phyloP scores from a whole-genome alignment of 2,797 vertebrate species.

The Anas bahamensis region DNA sequence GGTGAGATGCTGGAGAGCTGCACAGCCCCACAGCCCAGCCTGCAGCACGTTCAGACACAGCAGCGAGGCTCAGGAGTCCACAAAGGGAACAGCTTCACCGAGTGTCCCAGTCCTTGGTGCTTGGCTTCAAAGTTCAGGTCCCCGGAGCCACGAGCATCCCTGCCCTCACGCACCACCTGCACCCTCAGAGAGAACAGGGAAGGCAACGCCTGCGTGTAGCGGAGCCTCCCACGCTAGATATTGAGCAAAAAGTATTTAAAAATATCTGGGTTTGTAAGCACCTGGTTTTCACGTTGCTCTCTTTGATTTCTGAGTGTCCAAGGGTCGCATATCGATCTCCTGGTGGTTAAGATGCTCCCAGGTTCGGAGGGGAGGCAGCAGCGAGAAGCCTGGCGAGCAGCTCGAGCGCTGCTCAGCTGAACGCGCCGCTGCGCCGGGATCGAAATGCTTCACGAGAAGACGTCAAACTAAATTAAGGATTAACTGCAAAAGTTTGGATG shows the following conservation, averaged over 20 bases:
- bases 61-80: neutral
- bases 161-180: neutral
- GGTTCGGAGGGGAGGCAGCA: neutral
- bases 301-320: neutral
- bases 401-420: neutral
- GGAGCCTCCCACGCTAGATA: neutral
- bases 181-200: neutral
- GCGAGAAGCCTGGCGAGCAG: neutral
- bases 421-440: accelerated
- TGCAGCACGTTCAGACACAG: neutral
- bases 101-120: neutral
- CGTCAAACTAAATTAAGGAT: neutral
- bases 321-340: neutral
- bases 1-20: neutral
- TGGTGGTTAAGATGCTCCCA: neutral
- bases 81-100: neutral
- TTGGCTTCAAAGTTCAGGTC: neutral
- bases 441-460: neutral
- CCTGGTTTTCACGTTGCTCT: neutral
- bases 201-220: neutral
- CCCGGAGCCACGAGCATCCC: neutral
- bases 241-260: neutral
- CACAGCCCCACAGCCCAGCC: accelerated
- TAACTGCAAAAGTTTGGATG: neutral
- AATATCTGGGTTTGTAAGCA: neutral